phyloP scores from a whole-genome alignment of 2,797 vertebrate genomes.

The Sebastes kiyomatsui region DNA sequence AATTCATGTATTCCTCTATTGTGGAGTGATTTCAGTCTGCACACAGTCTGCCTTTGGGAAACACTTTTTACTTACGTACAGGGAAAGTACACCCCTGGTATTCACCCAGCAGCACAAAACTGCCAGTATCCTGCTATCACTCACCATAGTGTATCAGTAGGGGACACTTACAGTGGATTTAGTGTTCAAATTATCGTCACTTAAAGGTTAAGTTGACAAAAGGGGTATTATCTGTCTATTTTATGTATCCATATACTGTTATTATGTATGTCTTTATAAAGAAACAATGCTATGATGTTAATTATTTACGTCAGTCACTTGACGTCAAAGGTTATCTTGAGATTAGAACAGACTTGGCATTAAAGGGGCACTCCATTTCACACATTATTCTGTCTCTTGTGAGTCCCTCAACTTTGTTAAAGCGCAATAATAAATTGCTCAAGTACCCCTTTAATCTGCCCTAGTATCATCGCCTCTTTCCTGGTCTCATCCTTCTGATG shows the following conservation, averaged over 20 bases:
- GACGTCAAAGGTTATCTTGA: background rate
- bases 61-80: background rate
- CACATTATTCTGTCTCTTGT: background rate
- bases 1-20: background rate
- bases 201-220: slow-evolving; percentile 4
- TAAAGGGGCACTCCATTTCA: background rate
- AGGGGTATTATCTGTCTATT: background rate
- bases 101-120: background rate
- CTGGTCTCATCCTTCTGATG: background rate
- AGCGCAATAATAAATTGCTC: background rate
- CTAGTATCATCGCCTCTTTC: background rate
- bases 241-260: background rate
- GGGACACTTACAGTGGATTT: background rate
- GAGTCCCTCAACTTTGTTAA: background rate
- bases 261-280: background rate
- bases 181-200: background rate
- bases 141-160: background rate
- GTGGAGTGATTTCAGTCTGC: background rate
- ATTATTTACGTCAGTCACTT: background rate
- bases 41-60: background rate
- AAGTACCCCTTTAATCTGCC: background rate
- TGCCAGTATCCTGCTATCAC: background rate
- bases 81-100: background rate
- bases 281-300: background rate
- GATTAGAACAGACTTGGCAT: background rate